Evolutionary conservation across 2,113 vertebrate genomes (phyloP).

Genomic region (Ahaetulla prasina): DNA sequence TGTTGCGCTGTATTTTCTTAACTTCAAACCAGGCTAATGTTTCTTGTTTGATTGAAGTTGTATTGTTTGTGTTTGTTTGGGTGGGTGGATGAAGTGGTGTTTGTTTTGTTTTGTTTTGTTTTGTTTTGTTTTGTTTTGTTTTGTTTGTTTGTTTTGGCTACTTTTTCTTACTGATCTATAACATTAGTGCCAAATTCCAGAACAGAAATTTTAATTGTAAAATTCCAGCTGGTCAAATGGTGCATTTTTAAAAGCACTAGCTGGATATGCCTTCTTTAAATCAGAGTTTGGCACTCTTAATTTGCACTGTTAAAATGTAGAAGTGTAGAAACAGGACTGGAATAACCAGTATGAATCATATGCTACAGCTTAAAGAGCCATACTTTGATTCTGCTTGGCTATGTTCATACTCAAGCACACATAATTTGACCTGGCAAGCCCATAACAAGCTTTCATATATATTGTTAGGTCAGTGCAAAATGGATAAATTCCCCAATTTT

Average conservation of each 20-base stretch:
- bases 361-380: neutral
- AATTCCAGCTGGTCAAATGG: neutral
- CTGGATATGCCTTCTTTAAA: neutral
- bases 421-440: neutral
- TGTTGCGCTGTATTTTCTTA: neutral
- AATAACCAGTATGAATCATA: neutral
- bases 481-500: neutral
- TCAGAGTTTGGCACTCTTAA: neutral
- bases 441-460: neutral
- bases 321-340: neutral
- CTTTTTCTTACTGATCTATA: neutral
- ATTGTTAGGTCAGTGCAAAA: neutral
- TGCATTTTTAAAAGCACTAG: neutral
- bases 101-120: neutral
- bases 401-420: neutral
- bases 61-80: neutral
- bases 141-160: neutral
- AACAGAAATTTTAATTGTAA: neutral
- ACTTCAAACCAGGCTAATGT: neutral
- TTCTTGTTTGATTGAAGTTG: neutral
- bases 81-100: neutral
- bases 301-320: neutral
- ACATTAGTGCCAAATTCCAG: neutral
- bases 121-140: neutral
- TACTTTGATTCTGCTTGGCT: neutral